Evolutionary conservation across 2,888 invertebrate genomes (phyloP).

Genomic region (Phragmatobia fuliginosa): DNA sequence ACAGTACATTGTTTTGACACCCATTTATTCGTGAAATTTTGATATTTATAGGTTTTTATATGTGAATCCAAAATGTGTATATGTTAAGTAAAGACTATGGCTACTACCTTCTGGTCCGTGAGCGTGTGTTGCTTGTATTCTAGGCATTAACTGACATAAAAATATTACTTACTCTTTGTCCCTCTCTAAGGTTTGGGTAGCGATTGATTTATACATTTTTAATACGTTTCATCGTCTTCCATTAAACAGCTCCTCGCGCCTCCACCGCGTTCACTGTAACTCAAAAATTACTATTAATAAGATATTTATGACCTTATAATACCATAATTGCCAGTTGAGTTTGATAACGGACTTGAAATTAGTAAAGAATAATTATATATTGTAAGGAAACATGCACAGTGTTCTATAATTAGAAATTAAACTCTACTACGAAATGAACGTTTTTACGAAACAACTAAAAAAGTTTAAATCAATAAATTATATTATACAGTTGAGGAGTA

Average conservation of each 20-base stretch:
- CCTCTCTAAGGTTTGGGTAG: neutral
- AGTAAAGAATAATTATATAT: neutral
- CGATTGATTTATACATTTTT: constrained; percentile 23
- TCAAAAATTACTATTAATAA: neutral
- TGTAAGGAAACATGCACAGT: neutral
- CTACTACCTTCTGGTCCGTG: too few species aligned
- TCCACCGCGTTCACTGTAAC: neutral
- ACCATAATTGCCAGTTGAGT: neutral
- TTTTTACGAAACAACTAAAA: too few species aligned
- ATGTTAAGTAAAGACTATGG: too few species aligned
- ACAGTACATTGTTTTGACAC: too few species aligned
- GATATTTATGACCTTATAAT: neutral
- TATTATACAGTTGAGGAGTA: too few species aligned
- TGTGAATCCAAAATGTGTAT: too few species aligned
- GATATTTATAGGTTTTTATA: too few species aligned
- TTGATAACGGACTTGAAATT: neutral
- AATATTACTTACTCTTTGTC: constrained; percentile 3
- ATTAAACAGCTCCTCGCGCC: neutral
- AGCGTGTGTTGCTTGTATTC: too few species aligned
- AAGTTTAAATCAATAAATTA: too few species aligned
- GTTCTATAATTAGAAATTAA: neutral
- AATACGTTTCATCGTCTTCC: constrained; percentile 23
- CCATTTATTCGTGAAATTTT: too few species aligned
- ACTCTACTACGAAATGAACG: neutral
- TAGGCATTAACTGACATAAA: neutral